Percentiles rank a stretch among this genome's conserved stretches.
Conservation (phyloP, 2,888 invertebrate genomes). For the Drosophila recens region DNA sequence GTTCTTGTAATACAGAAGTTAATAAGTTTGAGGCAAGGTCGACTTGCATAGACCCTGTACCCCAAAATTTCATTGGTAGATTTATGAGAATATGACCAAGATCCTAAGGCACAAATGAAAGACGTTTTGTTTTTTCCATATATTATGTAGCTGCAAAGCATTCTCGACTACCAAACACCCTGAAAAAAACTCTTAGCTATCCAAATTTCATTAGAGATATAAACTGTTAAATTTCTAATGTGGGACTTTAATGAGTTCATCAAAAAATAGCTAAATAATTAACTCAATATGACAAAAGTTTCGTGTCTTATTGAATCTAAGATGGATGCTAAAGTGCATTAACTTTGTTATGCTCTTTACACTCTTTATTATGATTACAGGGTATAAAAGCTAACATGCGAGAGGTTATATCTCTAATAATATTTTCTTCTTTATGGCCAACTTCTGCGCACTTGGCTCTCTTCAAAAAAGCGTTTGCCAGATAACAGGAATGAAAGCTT, state of each 20-base stretch:
- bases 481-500: constrained; percentile 3
- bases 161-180: background rate
- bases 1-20: background rate
- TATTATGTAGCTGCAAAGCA: too few species aligned
- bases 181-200: background rate
- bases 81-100: background rate
- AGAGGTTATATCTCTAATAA: too few species aligned
- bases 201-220: background rate
- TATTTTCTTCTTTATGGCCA: background rate
- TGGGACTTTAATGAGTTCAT: too few species aligned
- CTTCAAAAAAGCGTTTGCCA: background rate
- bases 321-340: too few species aligned
- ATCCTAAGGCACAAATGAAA: too few species aligned
- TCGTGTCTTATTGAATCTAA: too few species aligned
- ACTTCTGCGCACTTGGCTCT: background rate
- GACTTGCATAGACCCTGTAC: background rate
- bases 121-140: too few species aligned
- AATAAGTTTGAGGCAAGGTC: background rate
- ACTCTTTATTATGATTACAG: background rate
- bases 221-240: too few species aligned
- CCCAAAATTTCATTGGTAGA: too few species aligned
- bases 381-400: background rate
- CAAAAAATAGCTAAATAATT: too few species aligned
- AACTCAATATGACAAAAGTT: too few species aligned
- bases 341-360: background rate